Evolutionary conservation across 2,888 invertebrate species (phyloP).

Genomic region (Cataglyphis cursor): DNA sequence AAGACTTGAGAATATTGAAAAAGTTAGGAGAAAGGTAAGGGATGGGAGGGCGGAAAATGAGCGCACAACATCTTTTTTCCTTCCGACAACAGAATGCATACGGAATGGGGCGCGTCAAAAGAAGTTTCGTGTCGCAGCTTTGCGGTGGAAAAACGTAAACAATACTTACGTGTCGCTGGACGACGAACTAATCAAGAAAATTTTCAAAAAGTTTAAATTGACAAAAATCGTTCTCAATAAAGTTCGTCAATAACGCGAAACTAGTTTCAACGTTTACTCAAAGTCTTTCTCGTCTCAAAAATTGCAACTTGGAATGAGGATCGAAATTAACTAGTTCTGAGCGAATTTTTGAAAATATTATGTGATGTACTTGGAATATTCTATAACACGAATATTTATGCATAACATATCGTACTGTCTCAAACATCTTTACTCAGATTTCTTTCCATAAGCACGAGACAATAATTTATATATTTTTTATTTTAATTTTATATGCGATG

Average conservation of each 20-base stretch:
- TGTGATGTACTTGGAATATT: not conserved
- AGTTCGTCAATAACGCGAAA: not conserved
- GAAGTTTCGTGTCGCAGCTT: slow-evolving; percentile 41
- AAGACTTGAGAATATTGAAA: slow-evolving; percentile 81
- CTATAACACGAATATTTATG: not conserved
- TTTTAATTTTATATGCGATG: not conserved
- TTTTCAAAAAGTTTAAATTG: not conserved
- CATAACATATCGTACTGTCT: not conserved
- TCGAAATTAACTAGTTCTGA: not conserved
- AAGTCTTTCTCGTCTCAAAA: not conserved
- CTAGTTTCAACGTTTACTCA: not conserved
- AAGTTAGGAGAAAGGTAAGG: slow-evolving; percentile 73
- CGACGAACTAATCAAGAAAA: slow-evolving; percentile 3
- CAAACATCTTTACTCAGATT: not conserved
- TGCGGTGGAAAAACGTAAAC: slow-evolving; percentile 15
- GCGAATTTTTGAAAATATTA: not conserved
- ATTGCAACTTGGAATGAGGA: not conserved
- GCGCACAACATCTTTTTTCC: slow-evolving; percentile 67
- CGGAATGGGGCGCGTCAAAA: slow-evolving; percentile 68
- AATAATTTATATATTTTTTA: not conserved
- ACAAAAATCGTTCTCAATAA: not conserved
- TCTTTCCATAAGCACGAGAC: not conserved
- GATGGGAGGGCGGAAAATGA: not conserved
- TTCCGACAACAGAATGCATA: slow-evolving; percentile 78
- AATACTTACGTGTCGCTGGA: slow-evolving; percentile 2